Percentiles rank a stretch among this genome's conserved stretches.
These are phyloP conservation scores for Pogonognathellus flavescens DNA, from an alignment of 1,140 invertebrate genomes.

Conservation along the genomic window DNA sequence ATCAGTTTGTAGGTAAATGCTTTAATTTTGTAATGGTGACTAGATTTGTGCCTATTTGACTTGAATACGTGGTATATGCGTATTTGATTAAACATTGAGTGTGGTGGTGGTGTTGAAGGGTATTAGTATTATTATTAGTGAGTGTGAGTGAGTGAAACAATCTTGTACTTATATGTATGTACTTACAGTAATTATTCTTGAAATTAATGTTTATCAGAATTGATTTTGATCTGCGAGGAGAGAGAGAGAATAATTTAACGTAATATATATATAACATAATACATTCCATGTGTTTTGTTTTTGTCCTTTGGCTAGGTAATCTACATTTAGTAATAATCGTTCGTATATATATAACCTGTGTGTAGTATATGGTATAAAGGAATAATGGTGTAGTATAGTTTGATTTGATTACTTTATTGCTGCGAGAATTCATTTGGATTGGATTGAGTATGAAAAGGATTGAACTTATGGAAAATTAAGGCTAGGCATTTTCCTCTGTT, in stretches of 20 bases:
- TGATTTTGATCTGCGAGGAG: background rate
- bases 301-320: conserved; percentile 6
- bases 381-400: no score
- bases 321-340: background rate
- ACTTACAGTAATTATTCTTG: conserved; percentile 29
- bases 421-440: conserved; percentile 21
- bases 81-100: no score
- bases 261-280: no score
- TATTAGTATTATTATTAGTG: background rate
- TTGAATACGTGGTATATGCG: no score
- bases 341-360: background rate
- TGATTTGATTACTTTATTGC: conserved; percentile 31
- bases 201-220: conserved; percentile 39
- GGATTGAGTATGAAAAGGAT: background rate
- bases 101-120: no score
- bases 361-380: no score
- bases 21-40: no score
- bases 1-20: no score
- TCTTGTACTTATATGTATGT: background rate
- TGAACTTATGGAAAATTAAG: conserved; percentile 39
- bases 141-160: background rate
- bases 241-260: conserved; percentile 19
- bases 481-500: conserved; percentile 13
- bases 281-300: conserved; percentile 2
- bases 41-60: no score